Evolutionary conservation across 2,888 invertebrate species (phyloP), one percentile per base, ranked within the genome.

Genomic region (Thysanoteuthis rhombus): DNA sequence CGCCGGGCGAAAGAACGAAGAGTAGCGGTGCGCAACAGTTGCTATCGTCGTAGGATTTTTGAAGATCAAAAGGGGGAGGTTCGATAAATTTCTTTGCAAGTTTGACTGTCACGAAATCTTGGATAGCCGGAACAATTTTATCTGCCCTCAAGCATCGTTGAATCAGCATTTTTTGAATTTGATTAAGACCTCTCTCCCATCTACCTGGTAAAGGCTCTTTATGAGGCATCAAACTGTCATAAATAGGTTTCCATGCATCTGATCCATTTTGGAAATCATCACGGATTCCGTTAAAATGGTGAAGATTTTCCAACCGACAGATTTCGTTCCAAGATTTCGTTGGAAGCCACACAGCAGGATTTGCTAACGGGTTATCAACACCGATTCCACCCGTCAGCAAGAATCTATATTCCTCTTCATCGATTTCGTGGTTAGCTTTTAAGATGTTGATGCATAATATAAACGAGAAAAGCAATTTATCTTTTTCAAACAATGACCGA

Each of bases 371-470:
- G 97, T 98, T 98, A 95, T 98, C 98, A 93, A 98, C 97, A 22
- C 98, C 98, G 92, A 98, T 98, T 45, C 98, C 98, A 40, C 99
- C 99, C 0, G 98, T 98, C 95, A 99, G 96, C 32, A 99, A 97
- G 97, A 99, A 99, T 97, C 98, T 97, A 98, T 99, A 99, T 96
- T 98, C 98, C 0, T 97, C 95, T 47, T 98, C 96, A 91, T 96
- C 94, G 2, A 97, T 95, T 89, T 95, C 94, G 28, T 95, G 95
- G 25, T 95, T 94, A 92, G 96, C 95, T 94, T 96, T 97, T 93
- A 96, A 94, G 25, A 97, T 94, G 94, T 97, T 97, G 32, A 96
- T 95, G 93, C 96, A 96, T 45, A 97, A 94, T 42, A 97, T 93
- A 94, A 97, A 96, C 25, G 36, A 97, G 96, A 94, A 97, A 97